These are phyloP conservation scores for Linnaemya vulpina DNA, from an alignment of 2,888 invertebrate genomes.

Conservation along the genomic window DNA sequence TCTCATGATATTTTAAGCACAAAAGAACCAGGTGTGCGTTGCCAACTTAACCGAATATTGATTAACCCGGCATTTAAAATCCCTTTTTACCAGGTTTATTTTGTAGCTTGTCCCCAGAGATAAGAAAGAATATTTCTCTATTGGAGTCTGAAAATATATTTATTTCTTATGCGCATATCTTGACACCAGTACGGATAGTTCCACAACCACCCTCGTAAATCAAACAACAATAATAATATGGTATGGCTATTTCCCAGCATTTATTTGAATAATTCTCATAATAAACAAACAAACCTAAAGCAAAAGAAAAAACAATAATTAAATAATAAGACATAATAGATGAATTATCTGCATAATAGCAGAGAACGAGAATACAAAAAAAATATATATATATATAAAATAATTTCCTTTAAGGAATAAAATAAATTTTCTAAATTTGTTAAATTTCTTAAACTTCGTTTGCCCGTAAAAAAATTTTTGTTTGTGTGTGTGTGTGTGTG, in stretches of 20 bases:
- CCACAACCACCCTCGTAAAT: background rate
- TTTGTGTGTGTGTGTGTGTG: background rate
- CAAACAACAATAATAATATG: background rate
- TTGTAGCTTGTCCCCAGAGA: too few species aligned
- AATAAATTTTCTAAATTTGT: background rate
- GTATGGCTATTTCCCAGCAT: background rate
- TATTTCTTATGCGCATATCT: too few species aligned
- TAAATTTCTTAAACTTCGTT: background rate
- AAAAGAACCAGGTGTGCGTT: too few species aligned
- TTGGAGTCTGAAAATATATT: too few species aligned
- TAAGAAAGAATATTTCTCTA: too few species aligned
- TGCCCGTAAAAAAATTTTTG: background rate
- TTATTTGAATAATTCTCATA: background rate
- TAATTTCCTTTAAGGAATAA: background rate
- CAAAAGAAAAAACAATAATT: background rate
- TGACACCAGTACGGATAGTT: background rate
- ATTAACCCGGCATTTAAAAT: too few species aligned
- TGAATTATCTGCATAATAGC: slow-evolving; percentile 14
- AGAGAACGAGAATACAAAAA: background rate
- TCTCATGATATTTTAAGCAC: too few species aligned
- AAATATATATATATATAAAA: too few species aligned
- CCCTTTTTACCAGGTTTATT: too few species aligned
- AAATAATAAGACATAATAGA: background rate
- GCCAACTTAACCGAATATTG: too few species aligned
- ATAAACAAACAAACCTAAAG: background rate